These are phyloP conservation scores for Promerops cafer DNA, from an alignment of 2,113 vertebrate species.

Conservation along the genomic window DNA sequence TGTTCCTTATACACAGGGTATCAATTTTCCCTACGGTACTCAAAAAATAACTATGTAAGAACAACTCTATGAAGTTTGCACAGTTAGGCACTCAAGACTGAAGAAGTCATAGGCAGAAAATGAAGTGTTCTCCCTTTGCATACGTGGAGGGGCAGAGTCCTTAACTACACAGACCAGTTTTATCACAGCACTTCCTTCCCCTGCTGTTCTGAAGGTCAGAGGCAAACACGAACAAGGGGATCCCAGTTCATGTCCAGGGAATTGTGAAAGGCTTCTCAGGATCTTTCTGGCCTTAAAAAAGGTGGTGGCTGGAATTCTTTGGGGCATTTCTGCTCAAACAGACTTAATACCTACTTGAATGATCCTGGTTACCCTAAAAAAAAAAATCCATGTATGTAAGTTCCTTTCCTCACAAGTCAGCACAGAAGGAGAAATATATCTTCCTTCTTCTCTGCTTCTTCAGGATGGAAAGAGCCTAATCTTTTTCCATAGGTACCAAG, in stretches of 20 bases:
- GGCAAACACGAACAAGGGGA: neutral
- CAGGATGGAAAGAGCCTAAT: neutral
- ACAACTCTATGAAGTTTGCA: neutral
- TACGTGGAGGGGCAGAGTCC: fast-evolving
- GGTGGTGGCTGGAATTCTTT: neutral
- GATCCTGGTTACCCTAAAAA: neutral
- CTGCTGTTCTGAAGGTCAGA: neutral
- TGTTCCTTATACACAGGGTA: neutral
- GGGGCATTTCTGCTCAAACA: neutral
- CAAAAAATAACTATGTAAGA: neutral
- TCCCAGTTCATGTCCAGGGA: neutral
- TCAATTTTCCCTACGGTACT: neutral
- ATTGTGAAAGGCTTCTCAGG: neutral
- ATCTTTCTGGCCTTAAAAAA: neutral
- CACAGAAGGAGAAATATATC: neutral
- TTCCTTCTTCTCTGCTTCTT: neutral
- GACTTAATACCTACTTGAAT: neutral
- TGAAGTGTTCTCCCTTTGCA: neutral
- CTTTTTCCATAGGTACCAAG: neutral
- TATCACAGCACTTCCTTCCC: neutral
- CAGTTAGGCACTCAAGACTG: conserved; percentile 13
- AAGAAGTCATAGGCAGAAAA: neutral
- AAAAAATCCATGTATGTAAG: fast-evolving
- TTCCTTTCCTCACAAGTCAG: neutral
- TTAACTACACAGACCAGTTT: neutral